These are phyloP conservation scores for Raja brachyura DNA, from an alignment of 2,113 vertebrate species.

Conservation along the genomic window DNA sequence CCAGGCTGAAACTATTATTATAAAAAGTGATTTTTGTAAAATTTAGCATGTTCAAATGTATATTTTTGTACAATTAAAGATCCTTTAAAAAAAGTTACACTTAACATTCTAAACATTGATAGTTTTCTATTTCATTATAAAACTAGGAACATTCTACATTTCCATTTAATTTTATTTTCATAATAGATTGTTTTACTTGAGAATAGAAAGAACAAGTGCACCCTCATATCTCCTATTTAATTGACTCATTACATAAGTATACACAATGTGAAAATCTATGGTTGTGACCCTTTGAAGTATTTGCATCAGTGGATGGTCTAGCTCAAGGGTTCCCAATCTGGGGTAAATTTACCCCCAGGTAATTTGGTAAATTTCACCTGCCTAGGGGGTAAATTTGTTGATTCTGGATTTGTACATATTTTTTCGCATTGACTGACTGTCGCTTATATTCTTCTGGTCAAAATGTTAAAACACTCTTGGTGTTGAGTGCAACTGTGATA, in stretches of 20 bases:
- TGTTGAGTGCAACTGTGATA: background rate
- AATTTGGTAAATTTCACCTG: no score
- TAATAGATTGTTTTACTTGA: no score
- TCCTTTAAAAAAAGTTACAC: background rate
- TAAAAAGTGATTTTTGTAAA: background rate
- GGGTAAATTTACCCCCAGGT: no score
- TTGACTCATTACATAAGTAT: background rate
- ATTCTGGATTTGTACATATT: no score
- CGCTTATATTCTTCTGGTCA: background rate
- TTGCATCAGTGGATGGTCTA: background rate
- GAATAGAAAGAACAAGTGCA: background rate
- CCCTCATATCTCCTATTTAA: background rate
- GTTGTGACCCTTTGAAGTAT: background rate
- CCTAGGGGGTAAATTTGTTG: no score
- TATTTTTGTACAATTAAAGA: slow-evolving; percentile 23
- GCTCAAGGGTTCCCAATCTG: no score
- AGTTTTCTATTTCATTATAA: slow-evolving; percentile 19
- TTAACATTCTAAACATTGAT: slow-evolving; percentile 8
- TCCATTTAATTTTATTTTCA: background rate
- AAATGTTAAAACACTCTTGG: background rate
- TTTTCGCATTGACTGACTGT: no score
- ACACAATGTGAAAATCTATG: background rate
- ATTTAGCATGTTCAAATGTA: slow-evolving; percentile 18
- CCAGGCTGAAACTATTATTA: background rate
- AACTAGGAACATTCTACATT: background rate